Evolutionary conservation across 2,113 vertebrate species (phyloP).

Genomic region (Suricata suricatta): DNA sequence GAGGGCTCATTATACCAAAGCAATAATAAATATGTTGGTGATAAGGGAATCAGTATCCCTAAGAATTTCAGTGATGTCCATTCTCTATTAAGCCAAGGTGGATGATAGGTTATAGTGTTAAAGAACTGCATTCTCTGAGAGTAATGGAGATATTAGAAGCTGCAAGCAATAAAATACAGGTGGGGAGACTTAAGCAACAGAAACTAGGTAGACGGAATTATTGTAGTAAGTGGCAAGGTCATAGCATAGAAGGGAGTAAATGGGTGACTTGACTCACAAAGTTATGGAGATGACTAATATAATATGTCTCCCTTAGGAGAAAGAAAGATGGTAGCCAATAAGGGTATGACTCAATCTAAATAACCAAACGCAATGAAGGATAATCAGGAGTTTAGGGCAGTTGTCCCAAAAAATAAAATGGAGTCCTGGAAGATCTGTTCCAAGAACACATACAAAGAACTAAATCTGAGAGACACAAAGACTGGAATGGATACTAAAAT

Average conservation of each 20-base stretch:
- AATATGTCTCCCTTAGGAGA: neutral
- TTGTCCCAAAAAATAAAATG: neutral
- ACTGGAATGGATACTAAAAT: neutral
- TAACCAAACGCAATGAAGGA: neutral
- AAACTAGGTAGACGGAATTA: neutral
- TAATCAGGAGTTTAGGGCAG: neutral
- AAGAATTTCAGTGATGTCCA: neutral
- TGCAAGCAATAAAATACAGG: neutral
- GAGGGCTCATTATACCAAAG: neutral
- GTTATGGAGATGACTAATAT: neutral
- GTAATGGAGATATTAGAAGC: neutral
- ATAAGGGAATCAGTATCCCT: neutral
- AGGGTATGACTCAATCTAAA: neutral
- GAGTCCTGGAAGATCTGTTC: neutral
- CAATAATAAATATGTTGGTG: neutral
- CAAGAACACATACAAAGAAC: neutral
- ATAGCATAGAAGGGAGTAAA: neutral
- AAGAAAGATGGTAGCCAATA: neutral
- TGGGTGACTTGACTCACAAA: neutral
- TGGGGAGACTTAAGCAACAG: neutral
- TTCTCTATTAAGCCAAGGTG: neutral
- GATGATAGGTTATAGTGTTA: neutral
- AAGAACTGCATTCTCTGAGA: neutral
- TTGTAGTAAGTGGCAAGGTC: neutral
- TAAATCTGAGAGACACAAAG: neutral